Conservation (phyloP, 2,888 invertebrate genomes). For the Sussaba pulchella region DNA sequence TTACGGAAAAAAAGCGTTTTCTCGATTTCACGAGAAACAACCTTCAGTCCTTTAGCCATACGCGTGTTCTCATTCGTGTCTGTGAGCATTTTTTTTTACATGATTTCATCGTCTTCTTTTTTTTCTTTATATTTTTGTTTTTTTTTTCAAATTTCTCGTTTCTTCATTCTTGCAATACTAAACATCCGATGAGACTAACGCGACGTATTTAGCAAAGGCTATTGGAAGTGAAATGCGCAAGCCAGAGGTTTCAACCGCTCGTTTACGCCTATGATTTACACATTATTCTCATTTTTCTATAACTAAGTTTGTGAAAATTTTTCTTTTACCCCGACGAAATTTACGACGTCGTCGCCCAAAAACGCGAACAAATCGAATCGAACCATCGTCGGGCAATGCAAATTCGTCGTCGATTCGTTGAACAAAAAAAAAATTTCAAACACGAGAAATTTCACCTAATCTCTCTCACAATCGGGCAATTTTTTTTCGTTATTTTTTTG, state of each 20-base stretch:
- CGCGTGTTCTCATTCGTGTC: conserved; percentile 6
- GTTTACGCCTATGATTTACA: conserved; percentile 34
- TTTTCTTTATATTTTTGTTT: background rate
- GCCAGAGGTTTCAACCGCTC: conserved; percentile 39
- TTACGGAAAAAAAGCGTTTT: background rate
- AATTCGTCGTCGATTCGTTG: too few relatives aligned
- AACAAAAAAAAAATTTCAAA: too few relatives aligned
- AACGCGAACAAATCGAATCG: too few relatives aligned
- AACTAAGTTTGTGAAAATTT: conserved; percentile 26
- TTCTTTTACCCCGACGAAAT: too few relatives aligned
- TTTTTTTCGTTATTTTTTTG: conserved; percentile 45
- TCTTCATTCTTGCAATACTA: conserved; percentile 15
- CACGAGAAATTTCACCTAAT: background rate
- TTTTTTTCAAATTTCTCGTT: too few relatives aligned
- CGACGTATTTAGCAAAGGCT: conserved; percentile 46
- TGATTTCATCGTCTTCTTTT: conserved; percentile 12
- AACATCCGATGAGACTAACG: conserved; percentile 37
- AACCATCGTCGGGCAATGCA: too few relatives aligned
- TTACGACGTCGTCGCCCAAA: conserved; percentile 31
- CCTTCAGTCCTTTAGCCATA: conserved; percentile 1
- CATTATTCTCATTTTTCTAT: conserved; percentile 21
- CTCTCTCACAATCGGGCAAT: background rate
- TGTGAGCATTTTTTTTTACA: background rate
- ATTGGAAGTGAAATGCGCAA: conserved; percentile 51
- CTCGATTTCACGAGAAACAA: conserved; percentile 13